Evolutionary conservation across 2,888 invertebrate species (phyloP), one percentile per base, ranked within the genome.

Genomic region (Frankliniella fusca): DNA sequence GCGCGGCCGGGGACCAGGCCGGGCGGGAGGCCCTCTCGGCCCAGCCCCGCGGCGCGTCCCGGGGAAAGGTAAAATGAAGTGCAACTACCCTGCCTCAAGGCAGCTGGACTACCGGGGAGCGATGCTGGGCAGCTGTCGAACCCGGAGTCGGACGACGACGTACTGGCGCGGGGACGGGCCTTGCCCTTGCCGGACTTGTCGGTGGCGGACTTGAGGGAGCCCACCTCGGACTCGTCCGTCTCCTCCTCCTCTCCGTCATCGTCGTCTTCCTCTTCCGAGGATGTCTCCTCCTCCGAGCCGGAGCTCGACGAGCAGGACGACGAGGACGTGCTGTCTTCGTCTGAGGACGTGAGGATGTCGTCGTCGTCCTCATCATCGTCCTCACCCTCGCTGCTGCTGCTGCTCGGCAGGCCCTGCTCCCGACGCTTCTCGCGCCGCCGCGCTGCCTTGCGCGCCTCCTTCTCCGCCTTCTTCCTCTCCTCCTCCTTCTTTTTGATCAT

Each of bases 71-170:
- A 54, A 38, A 81, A n/a, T 49, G 28, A 70, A 70, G 83, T 83
- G 79, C 80, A 83, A 65, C 54, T 81, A 83, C 81, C 81, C 82
- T 61, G 80, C 82, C 80, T 82, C 80, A 81, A 76, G 27, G 38
- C 48, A 49, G 92, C 91, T 83, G 92, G 92, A 85, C 92, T 92
- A 83, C 91, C 90, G 70, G 92, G 92, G 82, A 92, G 92, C 92
- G 88, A 91, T 88, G 94, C 94, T 3, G 70, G 70, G 70, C 70
- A 70, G 70, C 70, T 70, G 70, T 70, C 70, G 70, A 88, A 95
- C 94, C 95, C 95, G 83, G 95, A 95, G 89, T 95, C 95, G 88
- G 94, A 94, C 86, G 95, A 95, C 86, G 94, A 93, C 84, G 94
- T 94, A 83, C 93, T 93, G 81, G 90, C 91, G 86, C 80, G 38